Evolutionary conservation across 2,113 vertebrate genomes (phyloP).

Genomic region (Paedocypris sp.): DNA sequence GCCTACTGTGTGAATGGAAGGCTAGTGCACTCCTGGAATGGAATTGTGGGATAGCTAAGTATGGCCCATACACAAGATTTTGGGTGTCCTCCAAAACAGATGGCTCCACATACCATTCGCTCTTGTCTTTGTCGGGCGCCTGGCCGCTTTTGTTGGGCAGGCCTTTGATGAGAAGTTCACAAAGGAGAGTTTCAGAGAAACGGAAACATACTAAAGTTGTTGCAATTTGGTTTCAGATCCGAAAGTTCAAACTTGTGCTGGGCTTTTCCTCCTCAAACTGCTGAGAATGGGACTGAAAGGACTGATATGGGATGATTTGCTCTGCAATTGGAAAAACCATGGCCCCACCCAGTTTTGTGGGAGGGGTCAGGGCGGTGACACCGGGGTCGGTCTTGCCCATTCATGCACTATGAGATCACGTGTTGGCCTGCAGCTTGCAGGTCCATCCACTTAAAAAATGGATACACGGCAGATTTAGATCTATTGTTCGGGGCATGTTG

Average conservation of each 20-base stretch:
- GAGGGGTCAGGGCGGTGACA: constrained; percentile 13
- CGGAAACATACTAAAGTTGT: constrained; percentile 6
- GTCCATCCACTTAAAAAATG: constrained; percentile 5
- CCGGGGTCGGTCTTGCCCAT: constrained; percentile 1
- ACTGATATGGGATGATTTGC: neutral
- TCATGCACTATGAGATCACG: constrained; percentile 15
- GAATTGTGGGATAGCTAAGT: constrained; percentile 98
- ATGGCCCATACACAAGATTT: constrained; percentile 50
- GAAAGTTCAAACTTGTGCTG: constrained; percentile 7
- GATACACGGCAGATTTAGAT: neutral
- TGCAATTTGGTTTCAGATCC: neutral
- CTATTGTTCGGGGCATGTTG: neutral
- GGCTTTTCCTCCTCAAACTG: neutral
- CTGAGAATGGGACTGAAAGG: neutral
- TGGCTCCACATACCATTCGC: constrained; percentile 91
- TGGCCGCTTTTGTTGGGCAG: constrained; percentile 33
- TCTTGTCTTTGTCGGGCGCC: constrained; percentile 95
- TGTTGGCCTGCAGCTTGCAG: neutral
- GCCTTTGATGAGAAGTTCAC: constrained; percentile 39
- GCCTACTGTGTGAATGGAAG: constrained; percentile 34
- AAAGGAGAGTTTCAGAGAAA: constrained; percentile 28
- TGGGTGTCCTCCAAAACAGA: constrained; percentile 99
- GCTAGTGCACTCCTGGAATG: constrained; percentile 56
- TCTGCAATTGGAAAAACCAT: constrained; percentile 18
- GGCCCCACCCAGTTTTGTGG: constrained; percentile 8